Conservation (phyloP, 1,140 invertebrate species). For the Linepithema humile region DNA sequence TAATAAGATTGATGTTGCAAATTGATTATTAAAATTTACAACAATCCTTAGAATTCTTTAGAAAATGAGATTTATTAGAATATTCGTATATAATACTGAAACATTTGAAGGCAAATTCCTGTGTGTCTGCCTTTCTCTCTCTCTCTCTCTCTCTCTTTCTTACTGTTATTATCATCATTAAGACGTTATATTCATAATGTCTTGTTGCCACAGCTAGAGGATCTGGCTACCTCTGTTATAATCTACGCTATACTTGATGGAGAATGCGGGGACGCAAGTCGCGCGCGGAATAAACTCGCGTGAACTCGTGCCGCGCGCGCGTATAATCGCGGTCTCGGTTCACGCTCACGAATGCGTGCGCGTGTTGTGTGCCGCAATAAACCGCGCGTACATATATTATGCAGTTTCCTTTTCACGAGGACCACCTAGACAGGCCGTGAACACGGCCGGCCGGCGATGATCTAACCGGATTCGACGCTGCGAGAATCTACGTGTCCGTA, state of each 20-base stretch:
- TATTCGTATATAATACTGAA: too few relatives aligned
- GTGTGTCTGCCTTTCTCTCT: too few relatives aligned
- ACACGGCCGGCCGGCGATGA: conserved; percentile 55
- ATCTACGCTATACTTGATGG: not conserved
- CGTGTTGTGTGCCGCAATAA: conserved; percentile 64
- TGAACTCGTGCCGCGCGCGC: conserved; percentile 56
- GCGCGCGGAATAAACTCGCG: conserved; percentile 45
- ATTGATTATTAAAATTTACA: not conserved
- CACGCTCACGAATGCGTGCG: not conserved
- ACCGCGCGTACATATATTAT: conserved; percentile 67
- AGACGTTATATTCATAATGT: not conserved
- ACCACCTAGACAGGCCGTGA: conserved; percentile 64
- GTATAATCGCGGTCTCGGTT: conserved; percentile 42
- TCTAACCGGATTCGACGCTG: conserved; percentile 57
- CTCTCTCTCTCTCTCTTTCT: not conserved
- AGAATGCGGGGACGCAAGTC: not conserved
- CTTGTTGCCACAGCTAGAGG: conserved; percentile 1
- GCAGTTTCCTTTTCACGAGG: conserved; percentile 72
- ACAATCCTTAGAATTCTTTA: not conserved
- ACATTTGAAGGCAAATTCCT: not conserved
- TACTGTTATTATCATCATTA: not conserved
- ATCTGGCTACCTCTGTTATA: conserved; percentile 18
- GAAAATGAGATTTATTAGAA: too few relatives aligned
- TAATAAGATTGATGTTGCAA: not conserved
- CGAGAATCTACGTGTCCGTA: conserved; percentile 37